A percentile compares a stretch with the other conserved stretches of the same genome.
Conservation (phyloP, 2,888 invertebrate genomes). For the Nemoura dubitans region DNA sequence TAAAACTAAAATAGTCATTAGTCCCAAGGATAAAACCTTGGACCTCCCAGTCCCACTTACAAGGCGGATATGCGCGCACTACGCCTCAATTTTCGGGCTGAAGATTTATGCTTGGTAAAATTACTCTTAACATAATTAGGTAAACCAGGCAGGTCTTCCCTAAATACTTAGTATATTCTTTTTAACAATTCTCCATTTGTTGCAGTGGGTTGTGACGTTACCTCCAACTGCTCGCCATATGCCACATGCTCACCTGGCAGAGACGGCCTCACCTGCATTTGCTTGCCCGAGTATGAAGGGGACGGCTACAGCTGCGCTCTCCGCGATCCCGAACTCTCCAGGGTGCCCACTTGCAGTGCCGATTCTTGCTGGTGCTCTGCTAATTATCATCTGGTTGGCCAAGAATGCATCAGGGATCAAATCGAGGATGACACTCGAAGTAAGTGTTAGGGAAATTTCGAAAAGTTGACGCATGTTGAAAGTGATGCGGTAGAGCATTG, state of each 20-base stretch:
- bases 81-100: no score
- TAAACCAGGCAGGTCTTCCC: no score
- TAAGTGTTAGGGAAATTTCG: background rate
- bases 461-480: no score
- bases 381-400: constrained; percentile 64
- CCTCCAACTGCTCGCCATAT: constrained; percentile 67
- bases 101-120: no score
- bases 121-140: no score
- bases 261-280: constrained; percentile 62
- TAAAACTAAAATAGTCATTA: no score
- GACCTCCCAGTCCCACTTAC: no score
- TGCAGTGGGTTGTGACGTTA: constrained; percentile 63
- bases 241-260: constrained; percentile 61
- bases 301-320: constrained; percentile 60
- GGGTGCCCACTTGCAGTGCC: constrained; percentile 62
- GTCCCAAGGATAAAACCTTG: no score
- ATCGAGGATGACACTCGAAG: background rate
- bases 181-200: no score
- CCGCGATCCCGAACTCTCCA: constrained; percentile 56
- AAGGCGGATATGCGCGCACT: no score
- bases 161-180: no score
- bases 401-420: constrained; percentile 44
- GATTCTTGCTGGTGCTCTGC: constrained; percentile 69
- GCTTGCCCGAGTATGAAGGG: constrained; percentile 65
- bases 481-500: background rate